Evolutionary conservation across 2,888 invertebrate genomes (phyloP), one percentile per base, ranked within the genome.

Genomic region (Drosophila eohydei): DNA sequence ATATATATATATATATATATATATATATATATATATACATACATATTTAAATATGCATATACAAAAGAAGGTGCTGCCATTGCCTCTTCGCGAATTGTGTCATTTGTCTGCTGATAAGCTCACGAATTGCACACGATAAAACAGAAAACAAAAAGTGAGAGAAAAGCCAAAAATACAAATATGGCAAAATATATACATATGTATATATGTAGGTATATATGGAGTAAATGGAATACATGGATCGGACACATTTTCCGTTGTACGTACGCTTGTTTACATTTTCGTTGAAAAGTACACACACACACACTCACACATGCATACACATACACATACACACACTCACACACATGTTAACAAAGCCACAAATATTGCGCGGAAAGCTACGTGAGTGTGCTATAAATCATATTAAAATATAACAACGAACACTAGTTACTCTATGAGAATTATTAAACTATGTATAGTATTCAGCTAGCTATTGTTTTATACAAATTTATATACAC

Each of bases 21-120:
- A 74, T 59, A 73, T 48, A 36, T 62, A 48, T 4, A n/a, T 70
- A 30, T 60, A 9, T 14, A 8, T 67, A 63, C 4, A n/a, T 11
- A 8, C 6, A 51, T n/a, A 60, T 34, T 38, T 61, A 68, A 62
- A 70, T 64, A 71, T 48, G 32, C 60, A 68, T 70, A 67, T 65
- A 74, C 48, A 30, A 55, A 32, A 28, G 11, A 57, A 65, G 28
- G 43, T 57, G 43, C 59, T 38, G 14, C 3, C 26, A 64, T 28
- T 40, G 52, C 30, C 56, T 76, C 74, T 79, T 81, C 79, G 76
- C 76, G 67, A 84, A 79, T 57, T 74, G 82, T 87, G 80, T 76
- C 85, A 84, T 73, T 78, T 74, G 74, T 63, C 70, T 44, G 72
- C 69, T 87, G 77, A 78, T 78, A 78, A 78, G 70, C 41, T 55